Evolutionary conservation across 2,797 vertebrate genomes (phyloP).

Genomic region (Chelidonichthys spinosus): DNA sequence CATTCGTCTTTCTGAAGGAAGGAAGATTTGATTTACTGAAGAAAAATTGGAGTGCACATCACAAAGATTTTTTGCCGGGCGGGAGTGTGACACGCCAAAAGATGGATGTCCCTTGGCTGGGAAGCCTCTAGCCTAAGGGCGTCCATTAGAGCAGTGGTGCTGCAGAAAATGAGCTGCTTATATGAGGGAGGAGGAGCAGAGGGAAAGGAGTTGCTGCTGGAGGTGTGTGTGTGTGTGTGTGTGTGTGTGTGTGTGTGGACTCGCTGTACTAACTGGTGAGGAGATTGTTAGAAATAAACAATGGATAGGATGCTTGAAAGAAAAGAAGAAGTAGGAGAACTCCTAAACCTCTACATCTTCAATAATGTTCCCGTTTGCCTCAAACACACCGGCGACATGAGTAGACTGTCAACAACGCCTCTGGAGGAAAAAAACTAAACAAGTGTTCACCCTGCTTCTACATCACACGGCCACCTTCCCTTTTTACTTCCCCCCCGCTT

Average conservation of each 20-base stretch:
- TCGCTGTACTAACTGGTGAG: conserved; percentile 31
- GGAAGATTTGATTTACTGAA: conserved; percentile 99
- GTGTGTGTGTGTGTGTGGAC: conserved; percentile 6
- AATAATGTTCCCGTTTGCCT: conserved; percentile 50
- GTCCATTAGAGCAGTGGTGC: conserved; percentile 96
- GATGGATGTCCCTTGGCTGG: conserved; percentile 98
- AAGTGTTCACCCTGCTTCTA: conserved; percentile 3
- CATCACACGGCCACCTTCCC: conserved; percentile 47
- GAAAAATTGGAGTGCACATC: conserved; percentile 99
- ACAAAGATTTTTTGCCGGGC: conserved; percentile 98
- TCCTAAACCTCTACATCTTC: conserved; percentile 26
- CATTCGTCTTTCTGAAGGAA: conserved; percentile 99
- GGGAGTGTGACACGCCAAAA: conserved; percentile 92
- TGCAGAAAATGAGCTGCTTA: conserved; percentile 90
- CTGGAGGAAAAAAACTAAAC: conserved; percentile 3
- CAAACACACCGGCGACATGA: conserved; percentile 24
- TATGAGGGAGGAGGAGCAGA: conserved; percentile 74
- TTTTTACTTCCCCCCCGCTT: conserved; percentile 65
- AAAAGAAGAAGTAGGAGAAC: conserved; percentile 79
- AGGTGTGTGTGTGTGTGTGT: conserved; percentile 39
- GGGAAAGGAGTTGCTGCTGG: conserved; percentile 45
- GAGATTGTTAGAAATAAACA: conserved; percentile 25
- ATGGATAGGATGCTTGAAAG: conserved; percentile 66
- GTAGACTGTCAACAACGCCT: conserved; percentile 35
- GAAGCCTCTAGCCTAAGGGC: conserved; percentile 95